phyloP scores from a whole-genome alignment of 2,888 invertebrate genomes.

The Strigamia maritima region DNA sequence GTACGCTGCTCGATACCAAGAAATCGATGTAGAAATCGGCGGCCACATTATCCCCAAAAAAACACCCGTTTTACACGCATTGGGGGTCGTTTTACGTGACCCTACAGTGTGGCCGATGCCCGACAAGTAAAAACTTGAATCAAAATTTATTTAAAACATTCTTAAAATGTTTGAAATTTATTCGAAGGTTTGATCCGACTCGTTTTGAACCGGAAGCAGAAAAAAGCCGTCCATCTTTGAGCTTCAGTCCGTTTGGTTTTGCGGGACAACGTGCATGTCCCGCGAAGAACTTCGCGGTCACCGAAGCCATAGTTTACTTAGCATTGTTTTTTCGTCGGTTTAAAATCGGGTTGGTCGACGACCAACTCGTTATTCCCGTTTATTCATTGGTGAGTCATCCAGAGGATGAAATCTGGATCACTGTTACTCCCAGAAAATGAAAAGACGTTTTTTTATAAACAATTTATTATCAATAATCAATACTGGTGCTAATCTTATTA shows the following conservation, averaged over 20 bases:
- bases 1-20: conserved; percentile 50
- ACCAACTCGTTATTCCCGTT: conserved; percentile 49
- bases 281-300: conserved; percentile 47
- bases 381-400: conserved; percentile 52
- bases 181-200: conserved; percentile 42
- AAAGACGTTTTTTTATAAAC: conserved; percentile 41
- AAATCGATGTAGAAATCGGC: conserved; percentile 50
- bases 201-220: conserved; percentile 39
- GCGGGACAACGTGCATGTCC: conserved; percentile 49
- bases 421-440: conserved; percentile 42
- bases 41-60: conserved; percentile 52
- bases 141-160: background rate
- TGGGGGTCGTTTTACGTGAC: conserved; percentile 50
- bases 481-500: background rate
- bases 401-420: conserved; percentile 52
- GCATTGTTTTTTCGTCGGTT: conserved; percentile 48
- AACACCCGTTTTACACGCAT: conserved; percentile 53
- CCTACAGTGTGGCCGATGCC: conserved; percentile 49
- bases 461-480: background rate
- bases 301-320: conserved; percentile 47
- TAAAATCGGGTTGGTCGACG: conserved; percentile 49
- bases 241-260: conserved; percentile 52
- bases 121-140: conserved; percentile 49
- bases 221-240: conserved; percentile 45
- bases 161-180: conserved; percentile 36